Evolutionary conservation across 2,888 invertebrate genomes (phyloP).

Genomic region (Eudemis profundana): DNA sequence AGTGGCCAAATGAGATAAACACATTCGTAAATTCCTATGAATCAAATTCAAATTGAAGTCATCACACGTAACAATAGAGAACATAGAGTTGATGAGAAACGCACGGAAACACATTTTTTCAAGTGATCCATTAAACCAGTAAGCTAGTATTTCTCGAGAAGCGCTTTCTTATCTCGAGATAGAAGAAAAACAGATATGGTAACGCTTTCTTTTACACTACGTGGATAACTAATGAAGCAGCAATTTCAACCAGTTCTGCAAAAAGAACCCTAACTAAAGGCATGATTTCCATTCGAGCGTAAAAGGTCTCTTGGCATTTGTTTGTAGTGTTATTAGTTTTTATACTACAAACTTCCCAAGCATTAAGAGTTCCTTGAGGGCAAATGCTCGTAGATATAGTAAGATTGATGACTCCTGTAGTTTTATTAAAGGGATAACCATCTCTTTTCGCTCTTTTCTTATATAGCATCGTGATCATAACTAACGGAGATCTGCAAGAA

Average conservation of each 20-base stretch:
- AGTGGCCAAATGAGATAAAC: neutral
- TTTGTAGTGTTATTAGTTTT: neutral
- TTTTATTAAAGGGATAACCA: slow-evolving; percentile 12
- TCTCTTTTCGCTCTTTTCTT: slow-evolving; percentile 15
- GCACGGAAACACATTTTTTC: neutral
- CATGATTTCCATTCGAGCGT: slow-evolving; percentile 24
- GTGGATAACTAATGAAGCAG: slow-evolving; percentile 36
- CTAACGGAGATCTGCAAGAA: slow-evolving; percentile 41
- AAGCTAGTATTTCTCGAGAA: slow-evolving; percentile 29
- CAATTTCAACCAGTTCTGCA: slow-evolving; percentile 29
- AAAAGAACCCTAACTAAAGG: slow-evolving; percentile 20
- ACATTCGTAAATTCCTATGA: no score
- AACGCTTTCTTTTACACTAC: slow-evolving; percentile 38
- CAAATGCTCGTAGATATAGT: neutral
- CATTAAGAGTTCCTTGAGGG: neutral
- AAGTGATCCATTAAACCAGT: slow-evolving; percentile 23
- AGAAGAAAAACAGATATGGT: slow-evolving; percentile 31
- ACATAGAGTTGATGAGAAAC: neutral
- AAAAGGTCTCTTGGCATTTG: slow-evolving; percentile 2
- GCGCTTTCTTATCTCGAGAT: slow-evolving; percentile 32
- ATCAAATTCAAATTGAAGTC: no score
- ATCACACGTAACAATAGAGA: no score
- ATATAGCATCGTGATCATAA: slow-evolving; percentile 31
- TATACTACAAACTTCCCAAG: neutral
- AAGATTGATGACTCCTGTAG: slow-evolving; percentile 8